Base-by-base conservation (phyloP, 2,888 invertebrate genomes). In the Sarcophaga caerulescens region DNA sequence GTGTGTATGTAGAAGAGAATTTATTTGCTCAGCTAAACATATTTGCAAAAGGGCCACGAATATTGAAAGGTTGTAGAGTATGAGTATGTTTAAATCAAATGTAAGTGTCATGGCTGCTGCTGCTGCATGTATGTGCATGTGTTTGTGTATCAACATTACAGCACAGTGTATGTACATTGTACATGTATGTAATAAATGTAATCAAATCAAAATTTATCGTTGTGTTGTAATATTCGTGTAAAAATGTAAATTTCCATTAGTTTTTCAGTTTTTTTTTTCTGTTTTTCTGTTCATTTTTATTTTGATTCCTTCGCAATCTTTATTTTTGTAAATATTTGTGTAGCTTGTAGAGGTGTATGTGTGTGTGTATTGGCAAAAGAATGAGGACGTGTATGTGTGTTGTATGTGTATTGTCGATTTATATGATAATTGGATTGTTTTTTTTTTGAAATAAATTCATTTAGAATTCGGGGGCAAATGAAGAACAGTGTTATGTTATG, bases 121-220 rank as follows among this genome's bases (percentile, higher is more conserved):
- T 21, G 17, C 14, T 52, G 5, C 59, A 76, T 66, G 65, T 52
- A 35, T 35, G n/a, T 35, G 4, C n/a, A 52, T 66, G 11, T 19
- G 21, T 60, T 45, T 59, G 44, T 59, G n/a, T 35, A 21, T 83
- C 25, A 23, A 62, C 21, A 57, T 47, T 23, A 35, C 6, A 35
- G 35, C 8, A 35, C 35, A 10, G 17, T 66, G 45, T 35, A 23
- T 71, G 66, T 63, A 17, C 8, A 57, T 52, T 70, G 35, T 57
- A 35, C 35, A 45, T 71, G 25, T 44, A 60, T 66, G 62, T 74
- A 21, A 12, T 35, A 68, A 73, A 52, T 82, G 81, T 82, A 85
- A 82, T 85, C 82, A 82, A 85, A 85, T 85, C 81, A 79, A 82
- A 82, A 80, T 85, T 85, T 79, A 79, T 85, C 71, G 81, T 77